Conservation (phyloP, 1,140 invertebrate species). For the Nasonia longicornis region DNA sequence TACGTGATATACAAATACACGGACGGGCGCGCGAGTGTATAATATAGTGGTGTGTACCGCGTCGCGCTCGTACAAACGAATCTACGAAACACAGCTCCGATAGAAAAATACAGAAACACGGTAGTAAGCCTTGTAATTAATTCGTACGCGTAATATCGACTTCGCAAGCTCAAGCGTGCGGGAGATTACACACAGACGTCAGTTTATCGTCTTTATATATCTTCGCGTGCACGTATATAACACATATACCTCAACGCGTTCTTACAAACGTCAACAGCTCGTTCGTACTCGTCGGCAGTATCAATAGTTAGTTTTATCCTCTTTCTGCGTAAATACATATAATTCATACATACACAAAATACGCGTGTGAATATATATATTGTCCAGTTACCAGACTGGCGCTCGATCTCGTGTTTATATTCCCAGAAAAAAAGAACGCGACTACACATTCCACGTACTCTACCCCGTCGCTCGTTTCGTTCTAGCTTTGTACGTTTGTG, state of each 20-base stretch:
- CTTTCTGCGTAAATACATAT: background rate
- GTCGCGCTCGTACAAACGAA: background rate
- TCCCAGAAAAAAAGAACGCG: background rate
- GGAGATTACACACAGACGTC: background rate
- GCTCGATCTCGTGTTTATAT: background rate
- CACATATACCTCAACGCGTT: background rate
- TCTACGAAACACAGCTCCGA: background rate
- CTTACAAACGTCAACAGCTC: conserved; percentile 6
- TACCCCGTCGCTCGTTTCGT: background rate
- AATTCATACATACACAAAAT: conserved; percentile 34
- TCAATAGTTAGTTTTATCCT: conserved; percentile 9
- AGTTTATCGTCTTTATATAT: background rate
- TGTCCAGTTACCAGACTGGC: conserved; percentile 32
- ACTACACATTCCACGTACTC: background rate
- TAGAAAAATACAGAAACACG: conserved; percentile 32
- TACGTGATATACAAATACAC: background rate
- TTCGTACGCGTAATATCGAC: background rate
- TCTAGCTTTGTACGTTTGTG: conserved; percentile 27
- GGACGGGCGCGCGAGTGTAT: background rate
- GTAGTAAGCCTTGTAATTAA: background rate
- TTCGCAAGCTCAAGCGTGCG: background rate
- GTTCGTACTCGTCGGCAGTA: conserved; percentile 20
- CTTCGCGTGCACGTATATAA: background rate
- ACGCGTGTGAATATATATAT: background rate
- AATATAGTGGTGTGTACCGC: background rate